Evolutionary conservation across 1,140 invertebrate species (phyloP), one percentile per base, ranked within the genome.

Genomic region (Drosophila bocqueti): DNA sequence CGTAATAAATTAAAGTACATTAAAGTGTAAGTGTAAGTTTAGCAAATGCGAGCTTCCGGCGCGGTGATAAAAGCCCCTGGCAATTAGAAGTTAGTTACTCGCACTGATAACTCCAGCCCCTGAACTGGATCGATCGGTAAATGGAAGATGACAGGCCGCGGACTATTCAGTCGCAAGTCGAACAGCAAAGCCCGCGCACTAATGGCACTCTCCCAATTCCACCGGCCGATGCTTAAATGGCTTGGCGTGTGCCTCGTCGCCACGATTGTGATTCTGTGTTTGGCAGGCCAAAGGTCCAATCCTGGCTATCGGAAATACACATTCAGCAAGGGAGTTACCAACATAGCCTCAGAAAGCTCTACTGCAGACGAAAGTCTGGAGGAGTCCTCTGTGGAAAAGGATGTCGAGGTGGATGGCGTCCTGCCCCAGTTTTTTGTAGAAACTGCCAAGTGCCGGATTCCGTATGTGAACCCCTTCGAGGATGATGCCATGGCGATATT

Each of bases 381-480:
- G 5, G 26, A 26, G 26, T 3, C 2, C 10, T 31, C 40, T 4
- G 16, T 10, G 0, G 24, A 40, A 0, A 4, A 40, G 2, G 52
- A 24, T 4, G 6, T n/a, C 9, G 36, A 16, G 2, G n/a, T 9
- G n/a, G 40, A 36, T 1, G 24, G 8, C 4, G 1, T 11, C 0
- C 2, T 26, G 15, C 78, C 43, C 0, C n/a, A 26, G 9, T 89
- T 66, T 38, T 89, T 59, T 62, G 84, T 89, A 16, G 9, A 85
- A 2, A 76, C 38, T 16, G 7, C 47, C 4, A 54, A 74, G 38
- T 90, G 85, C 34, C 73, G 68, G 40, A 90, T 90, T 21, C 85
- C 85, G 0, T 90, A 74, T 42, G 68, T 90, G 10, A 50, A 90
- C 57, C 85, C 85, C 9, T 85, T 90, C 15, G 34, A 50, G 2